Evolutionary conservation across 2,888 invertebrate genomes (phyloP).

Genomic region (Drosophila formosana): DNA sequence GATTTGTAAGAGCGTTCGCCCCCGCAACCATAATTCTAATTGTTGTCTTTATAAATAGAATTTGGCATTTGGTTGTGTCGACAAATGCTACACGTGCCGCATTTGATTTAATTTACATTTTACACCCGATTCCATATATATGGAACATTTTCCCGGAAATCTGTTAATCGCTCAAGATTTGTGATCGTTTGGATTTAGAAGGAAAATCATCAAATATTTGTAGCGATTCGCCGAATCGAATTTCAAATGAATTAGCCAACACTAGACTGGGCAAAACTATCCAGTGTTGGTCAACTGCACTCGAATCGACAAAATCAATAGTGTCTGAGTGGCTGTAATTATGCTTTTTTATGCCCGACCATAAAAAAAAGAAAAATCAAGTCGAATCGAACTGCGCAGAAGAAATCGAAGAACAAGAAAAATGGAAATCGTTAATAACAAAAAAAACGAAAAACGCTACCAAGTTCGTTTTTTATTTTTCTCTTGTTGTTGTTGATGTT

Average conservation of each 20-base stretch:
- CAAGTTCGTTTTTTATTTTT: conserved; percentile 26
- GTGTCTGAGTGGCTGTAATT: conserved; percentile 42
- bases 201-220: background rate
- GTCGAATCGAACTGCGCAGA: conserved; percentile 59
- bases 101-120: conserved; percentile 46
- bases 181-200: background rate
- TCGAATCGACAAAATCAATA: background rate
- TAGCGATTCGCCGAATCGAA: background rate
- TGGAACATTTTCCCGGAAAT: conserved; percentile 10
- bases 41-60: conserved; percentile 50
- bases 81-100: conserved; percentile 60
- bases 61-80: conserved; percentile 34
- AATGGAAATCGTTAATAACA: conserved; percentile 5
- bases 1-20: conserved; percentile 23
- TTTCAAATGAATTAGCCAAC: background rate
- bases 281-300: conserved; percentile 7
- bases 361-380: conserved; percentile 29
- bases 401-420: conserved; percentile 43
- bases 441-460: conserved; percentile 35
- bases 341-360: conserved; percentile 32
- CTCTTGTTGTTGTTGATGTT: background rate
- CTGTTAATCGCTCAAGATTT: conserved; percentile 1
- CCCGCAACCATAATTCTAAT: conserved; percentile 48
- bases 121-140: conserved; percentile 16
- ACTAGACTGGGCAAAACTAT: background rate